These are phyloP conservation scores for Onychomys arenicola DNA, from an alignment of 2,797 vertebrate genomes.

Conservation along the genomic window DNA sequence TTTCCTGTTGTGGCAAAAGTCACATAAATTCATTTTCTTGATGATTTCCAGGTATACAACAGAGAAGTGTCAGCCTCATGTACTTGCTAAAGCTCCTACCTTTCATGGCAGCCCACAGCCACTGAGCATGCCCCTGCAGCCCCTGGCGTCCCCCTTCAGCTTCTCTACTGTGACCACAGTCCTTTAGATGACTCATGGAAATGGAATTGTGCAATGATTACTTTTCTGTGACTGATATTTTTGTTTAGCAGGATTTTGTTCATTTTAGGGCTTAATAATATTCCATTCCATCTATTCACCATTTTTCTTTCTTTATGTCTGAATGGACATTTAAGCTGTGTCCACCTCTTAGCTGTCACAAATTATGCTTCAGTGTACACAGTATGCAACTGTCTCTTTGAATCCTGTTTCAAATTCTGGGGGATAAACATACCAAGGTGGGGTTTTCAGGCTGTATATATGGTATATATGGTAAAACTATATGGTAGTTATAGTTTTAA, in stretches of 20 bases:
- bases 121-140: not conserved
- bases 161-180: not conserved
- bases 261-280: not conserved
- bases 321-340: not conserved
- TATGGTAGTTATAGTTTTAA: not conserved
- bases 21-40: not conserved
- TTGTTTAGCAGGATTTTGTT: not conserved
- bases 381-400: not conserved
- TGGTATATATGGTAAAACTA: too few relatives aligned
- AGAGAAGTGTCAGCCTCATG: too few relatives aligned
- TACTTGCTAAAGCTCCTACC: fast-evolving
- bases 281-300: not conserved
- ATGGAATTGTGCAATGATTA: not conserved
- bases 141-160: too few relatives aligned
- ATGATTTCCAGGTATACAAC: not conserved
- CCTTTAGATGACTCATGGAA: not conserved
- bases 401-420: not conserved
- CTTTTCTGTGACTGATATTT: not conserved
- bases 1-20: not conserved
- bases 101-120: not conserved
- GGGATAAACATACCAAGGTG: not conserved
- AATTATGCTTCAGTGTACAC: not conserved
- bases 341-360: not conserved
- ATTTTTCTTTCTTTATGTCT: not conserved
- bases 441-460: too few relatives aligned